Evolutionary conservation across 1,140 invertebrate genomes (phyloP).

Genomic region (Diplogasteroides magnus): DNA sequence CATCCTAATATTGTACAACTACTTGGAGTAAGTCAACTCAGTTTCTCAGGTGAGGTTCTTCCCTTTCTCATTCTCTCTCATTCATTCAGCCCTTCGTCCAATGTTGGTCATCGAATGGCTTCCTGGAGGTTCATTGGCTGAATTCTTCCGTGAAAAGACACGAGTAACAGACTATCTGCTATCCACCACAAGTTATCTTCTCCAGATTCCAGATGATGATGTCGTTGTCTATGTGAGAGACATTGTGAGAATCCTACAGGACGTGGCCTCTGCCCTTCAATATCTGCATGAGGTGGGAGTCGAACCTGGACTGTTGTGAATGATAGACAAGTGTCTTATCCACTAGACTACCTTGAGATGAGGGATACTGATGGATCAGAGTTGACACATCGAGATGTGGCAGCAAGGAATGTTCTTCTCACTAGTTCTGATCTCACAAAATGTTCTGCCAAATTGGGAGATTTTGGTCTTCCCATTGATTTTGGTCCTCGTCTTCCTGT

Average conservation of each 20-base stretch:
- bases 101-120: constrained; percentile 54
- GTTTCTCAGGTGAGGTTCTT: constrained; percentile 4
- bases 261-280: constrained; percentile 45
- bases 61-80: constrained; percentile 16
- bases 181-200: constrained; percentile 34
- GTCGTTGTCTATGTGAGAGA: constrained; percentile 40
- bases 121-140: constrained; percentile 43
- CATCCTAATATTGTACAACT: constrained; percentile 47
- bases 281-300: constrained; percentile 27
- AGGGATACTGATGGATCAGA: constrained; percentile 43
- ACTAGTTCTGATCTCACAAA: constrained; percentile 37
- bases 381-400: constrained; percentile 50
- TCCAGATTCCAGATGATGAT: constrained; percentile 41
- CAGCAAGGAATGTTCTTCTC: constrained; percentile 43
- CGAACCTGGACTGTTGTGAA: not conserved
- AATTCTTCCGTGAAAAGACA: constrained; percentile 47
- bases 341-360: constrained; percentile 33
- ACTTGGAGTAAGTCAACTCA: constrained; percentile 51
- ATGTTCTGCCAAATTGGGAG: constrained; percentile 44
- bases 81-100: constrained; percentile 44
- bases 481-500: constrained; percentile 48
- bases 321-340: not conserved
- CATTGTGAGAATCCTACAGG: constrained; percentile 38
- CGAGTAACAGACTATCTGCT: constrained; percentile 27
- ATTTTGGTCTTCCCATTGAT: constrained; percentile 45